Base-by-base conservation (phyloP, 2,113 vertebrate genomes). In the Equus quagga region DNA sequence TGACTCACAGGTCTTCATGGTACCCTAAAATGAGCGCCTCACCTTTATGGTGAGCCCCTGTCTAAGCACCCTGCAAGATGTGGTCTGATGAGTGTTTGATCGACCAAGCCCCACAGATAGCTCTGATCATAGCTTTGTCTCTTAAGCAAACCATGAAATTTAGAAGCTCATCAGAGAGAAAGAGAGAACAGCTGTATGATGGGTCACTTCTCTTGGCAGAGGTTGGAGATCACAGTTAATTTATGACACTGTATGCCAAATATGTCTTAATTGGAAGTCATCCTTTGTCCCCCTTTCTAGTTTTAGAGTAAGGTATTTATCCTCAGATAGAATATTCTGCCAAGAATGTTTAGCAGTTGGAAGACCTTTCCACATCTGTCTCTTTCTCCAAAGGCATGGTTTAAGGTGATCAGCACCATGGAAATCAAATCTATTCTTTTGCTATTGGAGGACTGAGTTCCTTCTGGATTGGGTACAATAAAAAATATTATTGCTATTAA, bases 231-330 rank as follows among this genome's bases (percentile, higher is more conserved):
- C 80, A 51, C 44, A 17, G 75, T 65, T n/a, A 60, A 3, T 88
- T 36, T 54, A 3, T 76, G 58, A 44, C 6, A 33, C 62, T 36
- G 14, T 73, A 10, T 80, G 70, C 51, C 46, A 49, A 41, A 41
- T 41, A 41, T 41, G 36, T 41, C 28, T 78, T 78, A 70, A 76
- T 93, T 91, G 56, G 70, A 89, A 85, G 64, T 90, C 65, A 64
- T 60, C 54, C 69, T 95, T 62, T 64, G 8, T 65, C 89, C 49
- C 21, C 26, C 33, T 54, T 78, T 44, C 13, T 78, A 60, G 46
- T 92, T n/a, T 46, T 90, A 62, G 96, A 91, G 65, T 49, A 69
- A 91, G 58, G 95, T 26, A 18, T 70, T 36, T 92, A 36, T 70
- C 73, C 41, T 92, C 69, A 86, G 41, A 51, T 44, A 79, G 24